Evolutionary conservation across 2,797 vertebrate genomes (phyloP).

Genomic region (Buceros bicornis): DNA sequence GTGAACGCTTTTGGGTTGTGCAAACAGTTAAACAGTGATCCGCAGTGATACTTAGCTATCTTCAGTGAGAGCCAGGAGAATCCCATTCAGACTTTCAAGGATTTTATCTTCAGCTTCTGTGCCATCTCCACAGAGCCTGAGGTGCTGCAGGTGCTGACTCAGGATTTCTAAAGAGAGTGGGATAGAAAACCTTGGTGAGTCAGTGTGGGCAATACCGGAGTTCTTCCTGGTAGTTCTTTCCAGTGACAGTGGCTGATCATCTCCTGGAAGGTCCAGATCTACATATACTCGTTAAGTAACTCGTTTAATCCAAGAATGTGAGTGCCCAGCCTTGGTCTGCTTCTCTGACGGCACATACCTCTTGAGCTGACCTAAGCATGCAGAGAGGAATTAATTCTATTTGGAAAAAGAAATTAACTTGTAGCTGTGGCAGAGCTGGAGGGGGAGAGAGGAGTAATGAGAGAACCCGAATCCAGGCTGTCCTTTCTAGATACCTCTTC

Average conservation of each 20-base stretch:
- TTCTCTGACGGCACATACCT: neutral
- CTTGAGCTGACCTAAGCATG: neutral
- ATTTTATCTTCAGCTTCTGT: conserved; percentile 60
- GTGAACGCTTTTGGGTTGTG: neutral
- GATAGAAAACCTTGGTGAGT: neutral
- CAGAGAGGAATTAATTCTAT: neutral
- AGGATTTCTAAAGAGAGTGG: conserved; percentile 58
- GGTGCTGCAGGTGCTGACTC: conserved; percentile 66
- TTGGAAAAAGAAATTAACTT: neutral
- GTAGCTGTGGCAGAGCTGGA: neutral
- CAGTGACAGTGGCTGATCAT: neutral
- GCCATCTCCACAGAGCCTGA: conserved; percentile 43
- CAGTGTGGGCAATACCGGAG: neutral
- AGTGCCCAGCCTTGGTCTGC: neutral
- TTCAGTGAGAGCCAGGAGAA: conserved; percentile 74
- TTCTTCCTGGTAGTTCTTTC: neutral
- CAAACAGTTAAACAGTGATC: neutral
- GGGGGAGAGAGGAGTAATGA: neutral
- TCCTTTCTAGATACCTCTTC: neutral
- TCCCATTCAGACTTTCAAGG: conserved; percentile 64
- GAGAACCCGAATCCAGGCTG: neutral
- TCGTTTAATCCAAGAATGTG: neutral
- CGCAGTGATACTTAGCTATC: conserved; percentile 76
- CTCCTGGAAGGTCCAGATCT: neutral
- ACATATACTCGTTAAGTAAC: neutral